These are phyloP conservation scores for Amblyornis subalaris DNA, from an alignment of 2,113 vertebrate genomes.

Conservation along the genomic window DNA sequence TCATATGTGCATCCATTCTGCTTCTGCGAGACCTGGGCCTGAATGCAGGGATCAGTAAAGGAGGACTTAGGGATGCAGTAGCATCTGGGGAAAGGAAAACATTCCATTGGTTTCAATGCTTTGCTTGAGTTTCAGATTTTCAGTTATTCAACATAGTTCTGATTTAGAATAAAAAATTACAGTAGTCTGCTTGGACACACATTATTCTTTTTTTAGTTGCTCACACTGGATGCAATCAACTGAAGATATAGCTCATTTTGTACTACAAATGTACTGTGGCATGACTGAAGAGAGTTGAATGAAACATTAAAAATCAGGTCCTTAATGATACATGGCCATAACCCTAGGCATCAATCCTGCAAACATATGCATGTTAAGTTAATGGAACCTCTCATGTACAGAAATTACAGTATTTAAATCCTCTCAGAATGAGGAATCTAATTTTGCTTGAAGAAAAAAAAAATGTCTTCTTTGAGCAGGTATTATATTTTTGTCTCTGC, in stretches of 20 bases:
- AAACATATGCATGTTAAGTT: not conserved
- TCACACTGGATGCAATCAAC: not conserved
- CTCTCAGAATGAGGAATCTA: not conserved
- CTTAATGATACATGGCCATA: not conserved
- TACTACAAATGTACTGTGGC: not conserved
- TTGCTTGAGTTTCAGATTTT: not conserved
- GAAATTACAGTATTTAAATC: not conserved
- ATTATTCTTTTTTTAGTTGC: not conserved
- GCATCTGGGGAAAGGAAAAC: not conserved
- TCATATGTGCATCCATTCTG: rapidly evolving
- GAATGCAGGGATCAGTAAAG: not conserved
- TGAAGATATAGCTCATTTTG: not conserved
- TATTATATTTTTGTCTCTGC: not conserved
- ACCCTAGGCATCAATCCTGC: not conserved
- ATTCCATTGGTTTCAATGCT: not conserved
- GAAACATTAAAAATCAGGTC: not conserved
- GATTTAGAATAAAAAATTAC: not conserved
- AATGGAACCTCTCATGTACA: not conserved
- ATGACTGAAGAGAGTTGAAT: not conserved
- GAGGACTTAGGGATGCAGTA: not conserved
- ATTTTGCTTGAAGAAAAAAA: not conserved
- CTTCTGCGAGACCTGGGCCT: not conserved
- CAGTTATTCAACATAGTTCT: not conserved
- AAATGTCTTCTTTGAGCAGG: not conserved
- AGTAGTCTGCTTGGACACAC: not conserved